Base-by-base conservation (phyloP, 2,888 invertebrate genomes). In the Synergus gifuensis region DNA sequence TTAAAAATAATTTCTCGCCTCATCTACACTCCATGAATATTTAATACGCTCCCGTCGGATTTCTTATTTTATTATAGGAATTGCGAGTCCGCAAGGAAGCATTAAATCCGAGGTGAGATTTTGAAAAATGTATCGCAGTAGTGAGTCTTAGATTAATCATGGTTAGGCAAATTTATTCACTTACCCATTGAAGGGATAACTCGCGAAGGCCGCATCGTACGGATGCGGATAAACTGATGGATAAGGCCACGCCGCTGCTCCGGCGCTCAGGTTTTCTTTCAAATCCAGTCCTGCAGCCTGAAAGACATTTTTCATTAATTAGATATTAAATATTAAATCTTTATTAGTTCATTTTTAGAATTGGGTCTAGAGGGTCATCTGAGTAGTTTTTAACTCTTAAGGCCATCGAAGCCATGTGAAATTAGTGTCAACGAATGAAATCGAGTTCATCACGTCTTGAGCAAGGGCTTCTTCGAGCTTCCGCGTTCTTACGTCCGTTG, bases 131-230 rank as follows among this genome's bases (percentile, higher is more conserved):
- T 69, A 12, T 60, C 46, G 66, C 76, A 63, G 69, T 78, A 40
- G 16, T 46, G 76, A 81, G 54, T 76, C 66, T 76, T 66, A 42
- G 40, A 69, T 69, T 69, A 69, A 73, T 73, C 49, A 36, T 73
- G 11, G 28, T 54, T 36, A 54, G 46, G 28, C 4, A 28, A 49
- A 54, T 78, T 77, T 78, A 58, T 64, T 77, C 62, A 94, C 97
- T 97, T 94, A 98, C 98, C 98, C 97, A 93, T 97, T 98, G 94
- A 98, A 98, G 85, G 98, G 97, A 94, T 98, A 98, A 88, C 97
- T 97, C 82, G 97, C 97, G 92, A 98, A 97, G 81, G 97, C 97
- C 82, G 97, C 96, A 90, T 98, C 98, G 93, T 98, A 98, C 77
- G 98, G 98, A 93, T 98, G 98, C 22, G 69, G 69, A 93, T 98